These are phyloP conservation scores for Tupaia tana DNA, from an alignment of 2,113 vertebrate genomes.

Conservation along the genomic window DNA sequence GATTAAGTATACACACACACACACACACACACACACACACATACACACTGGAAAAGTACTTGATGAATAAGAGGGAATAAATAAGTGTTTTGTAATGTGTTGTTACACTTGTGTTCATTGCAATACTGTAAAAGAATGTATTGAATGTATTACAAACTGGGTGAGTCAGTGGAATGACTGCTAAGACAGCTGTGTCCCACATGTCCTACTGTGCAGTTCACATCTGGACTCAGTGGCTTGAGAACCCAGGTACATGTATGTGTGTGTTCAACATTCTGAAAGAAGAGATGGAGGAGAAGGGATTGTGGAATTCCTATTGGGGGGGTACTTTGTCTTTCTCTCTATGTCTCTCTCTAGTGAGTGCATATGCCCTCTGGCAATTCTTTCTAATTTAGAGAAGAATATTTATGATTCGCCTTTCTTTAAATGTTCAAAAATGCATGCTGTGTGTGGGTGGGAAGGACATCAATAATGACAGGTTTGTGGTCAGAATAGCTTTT, in stretches of 20 bases:
- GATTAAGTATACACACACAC: background rate
- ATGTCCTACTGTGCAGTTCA: no score
- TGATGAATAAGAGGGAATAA: background rate
- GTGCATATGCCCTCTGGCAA: no score
- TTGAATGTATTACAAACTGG: no score
- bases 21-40: background rate
- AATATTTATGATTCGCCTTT: background rate
- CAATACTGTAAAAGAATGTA: background rate
- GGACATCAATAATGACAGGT: background rate
- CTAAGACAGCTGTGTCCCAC: no score
- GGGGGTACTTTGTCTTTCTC: no score
- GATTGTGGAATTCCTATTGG: no score
- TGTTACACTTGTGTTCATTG: background rate
- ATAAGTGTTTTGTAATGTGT: accelerated
- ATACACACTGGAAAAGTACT: background rate
- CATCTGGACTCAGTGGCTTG: no score
- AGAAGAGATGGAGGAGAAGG: no score
- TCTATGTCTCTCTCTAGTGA: no score
- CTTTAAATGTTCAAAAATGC: background rate
- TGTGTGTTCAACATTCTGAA: no score
- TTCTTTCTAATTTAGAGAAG: background rate
- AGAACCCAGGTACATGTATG: no score
- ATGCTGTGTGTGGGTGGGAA: background rate
- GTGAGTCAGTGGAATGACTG: no score
- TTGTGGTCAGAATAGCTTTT: background rate